Base-by-base conservation (phyloP, 1,140 invertebrate species). In the Eriocheir sinensis region DNA sequence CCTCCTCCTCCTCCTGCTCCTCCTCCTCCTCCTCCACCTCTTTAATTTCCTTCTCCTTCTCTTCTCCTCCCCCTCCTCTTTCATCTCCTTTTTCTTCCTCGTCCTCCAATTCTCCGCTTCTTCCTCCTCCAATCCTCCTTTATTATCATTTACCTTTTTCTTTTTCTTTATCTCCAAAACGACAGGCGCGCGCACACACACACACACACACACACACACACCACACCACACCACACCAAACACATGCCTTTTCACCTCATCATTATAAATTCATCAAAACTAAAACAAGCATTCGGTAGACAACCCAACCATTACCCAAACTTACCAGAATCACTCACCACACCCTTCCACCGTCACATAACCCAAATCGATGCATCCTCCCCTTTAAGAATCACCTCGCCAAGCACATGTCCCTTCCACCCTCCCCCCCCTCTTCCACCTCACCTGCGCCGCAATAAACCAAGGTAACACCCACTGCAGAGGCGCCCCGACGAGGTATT, bases 401-500 rank as follows among this genome's bases (percentile, higher is more conserved):
- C 27, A 72, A 72, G 60, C 60, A 72, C 60, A 21, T 72, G 60
- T n/a, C n/a, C n/a, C n/a, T n/a, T n/a, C n/a, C n/a, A n/a, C n/a
- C n/a, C n/a, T n/a, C n/a, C n/a, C n/a, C n/a, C n/a, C n/a, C n/a
- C n/a, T n/a, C n/a, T n/a, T n/a, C 60, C 27, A 21, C 60, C 60
- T n/a, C 27, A 21, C 60, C 60, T n/a, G n/a, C n/a, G 60, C n/a
- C 60, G n/a, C 60, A 27, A 72, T 72, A 72, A 27, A 72, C 12
- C n/a, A 72, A n/a, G n/a, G n/a, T 72, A 72, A 72, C 60, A 72
- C 60, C 60, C 27, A 72, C n/a, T 72, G n/a, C 60, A 21, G 8
- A 72, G 60, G 60, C 60, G 60, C 60, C n/a, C 60, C 9, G 60
- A n/a, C 60, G 60, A n/a, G 60, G 60, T 72, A 72, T 72, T 72